Base-by-base conservation (phyloP, 2,113 vertebrate species). In the Bos taurus region DNA sequence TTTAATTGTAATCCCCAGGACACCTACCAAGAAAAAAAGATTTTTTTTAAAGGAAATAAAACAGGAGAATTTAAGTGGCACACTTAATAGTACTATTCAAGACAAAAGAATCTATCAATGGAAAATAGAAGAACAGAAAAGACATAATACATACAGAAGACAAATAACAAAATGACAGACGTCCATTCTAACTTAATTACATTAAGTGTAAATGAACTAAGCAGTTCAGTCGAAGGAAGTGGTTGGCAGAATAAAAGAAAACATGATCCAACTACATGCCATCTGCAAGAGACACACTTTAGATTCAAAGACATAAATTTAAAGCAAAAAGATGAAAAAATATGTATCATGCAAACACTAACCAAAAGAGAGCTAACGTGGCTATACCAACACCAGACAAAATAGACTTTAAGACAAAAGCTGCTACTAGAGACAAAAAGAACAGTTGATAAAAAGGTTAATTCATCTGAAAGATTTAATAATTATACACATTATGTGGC, bases 401-500 rank as follows among this genome's bases (percentile, higher is more conserved):
- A 95, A 50, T 25, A 93, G 48, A 95, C 86, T 74, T 62, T 74
- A 95, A 60, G 67, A 92, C 21, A 81, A 60, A 96, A 95, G 62
- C 62, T 77, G 11, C 71, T 90, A 4, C 56, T 84, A n/a, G 26
- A n/a, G 48, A 56, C 13, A 40, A 77, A 90, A 90, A 74, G 11
- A 92, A 85, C 16, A 85, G 52, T 48, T 48, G 17, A 36, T 10
- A 54, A 85, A 87, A 59, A 6, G 21, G 8, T 93, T 50, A 67
- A 33, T 48, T 36, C 28, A 84, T 78, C 23, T 19, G 19, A 15
- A 57, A 94, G 82, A 77, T 21, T 12, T 57, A 90, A 77, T 48
- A 81, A 25, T 43, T 90, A 56, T 43, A 84, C 84, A 84, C 19
- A 43, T 54, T 62, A 74, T 21, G n/a, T 25, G 80, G 59, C 62